Evolutionary conservation across 2,113 vertebrate species (phyloP).

Genomic region (Hydrochoerus hydrochaeris): DNA sequence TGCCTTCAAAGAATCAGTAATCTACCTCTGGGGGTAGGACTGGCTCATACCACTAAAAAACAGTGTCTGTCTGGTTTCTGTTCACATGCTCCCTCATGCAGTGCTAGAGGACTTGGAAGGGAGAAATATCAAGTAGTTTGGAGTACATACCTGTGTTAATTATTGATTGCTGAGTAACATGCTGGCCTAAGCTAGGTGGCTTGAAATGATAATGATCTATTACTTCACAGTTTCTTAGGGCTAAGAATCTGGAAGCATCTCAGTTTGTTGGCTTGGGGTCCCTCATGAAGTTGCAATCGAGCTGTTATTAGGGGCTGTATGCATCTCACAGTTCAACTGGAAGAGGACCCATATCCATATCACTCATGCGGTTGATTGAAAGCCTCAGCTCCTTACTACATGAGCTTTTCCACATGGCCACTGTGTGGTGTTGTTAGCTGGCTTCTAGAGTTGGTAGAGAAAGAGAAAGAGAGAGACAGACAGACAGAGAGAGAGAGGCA

Average conservation of each 20-base stretch:
- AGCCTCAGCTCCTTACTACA: accelerated
- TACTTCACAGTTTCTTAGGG: neutral
- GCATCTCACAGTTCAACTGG: neutral
- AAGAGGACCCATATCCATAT: too few relatives aligned
- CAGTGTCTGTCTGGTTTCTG: neutral
- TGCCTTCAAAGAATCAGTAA: neutral
- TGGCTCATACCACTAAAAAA: neutral
- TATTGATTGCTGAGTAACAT: neutral
- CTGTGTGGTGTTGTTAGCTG: neutral
- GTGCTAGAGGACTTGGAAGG: neutral
- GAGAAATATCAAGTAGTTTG: neutral
- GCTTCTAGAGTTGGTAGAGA: neutral
- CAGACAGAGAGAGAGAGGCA: too few relatives aligned
- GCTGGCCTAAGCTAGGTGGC: neutral
- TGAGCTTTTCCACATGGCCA: neutral
- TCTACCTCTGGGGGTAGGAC: neutral
- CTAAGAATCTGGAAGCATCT: neutral
- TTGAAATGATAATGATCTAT: neutral
- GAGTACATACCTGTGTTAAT: neutral
- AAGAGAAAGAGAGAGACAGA: neutral
- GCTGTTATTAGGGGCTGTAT: neutral
- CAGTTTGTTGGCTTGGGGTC: neutral
- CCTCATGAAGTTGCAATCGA: neutral
- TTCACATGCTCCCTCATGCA: neutral
- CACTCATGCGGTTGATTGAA: accelerated